phyloP scores from a whole-genome alignment of 2,797 vertebrate species.

The Tolypeutes matacus region DNA sequence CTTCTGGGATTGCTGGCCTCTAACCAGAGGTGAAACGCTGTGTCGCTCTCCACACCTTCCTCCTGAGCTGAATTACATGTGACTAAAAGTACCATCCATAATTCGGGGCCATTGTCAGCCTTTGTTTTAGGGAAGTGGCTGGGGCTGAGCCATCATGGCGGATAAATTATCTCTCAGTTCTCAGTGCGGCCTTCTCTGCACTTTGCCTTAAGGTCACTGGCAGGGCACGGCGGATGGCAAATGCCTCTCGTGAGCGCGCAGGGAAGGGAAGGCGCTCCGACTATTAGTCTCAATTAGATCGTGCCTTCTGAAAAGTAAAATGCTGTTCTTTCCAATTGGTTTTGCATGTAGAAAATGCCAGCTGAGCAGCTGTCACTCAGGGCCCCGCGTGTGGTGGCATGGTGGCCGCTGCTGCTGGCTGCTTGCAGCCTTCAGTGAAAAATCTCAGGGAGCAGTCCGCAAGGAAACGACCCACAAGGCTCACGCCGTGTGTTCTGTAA shows the following conservation, averaged over 20 bases:
- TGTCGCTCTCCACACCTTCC: constrained; percentile 60
- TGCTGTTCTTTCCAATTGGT: constrained; percentile 38
- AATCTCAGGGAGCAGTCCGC: constrained; percentile 52
- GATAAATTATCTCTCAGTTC: constrained; percentile 85
- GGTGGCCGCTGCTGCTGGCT: background rate
- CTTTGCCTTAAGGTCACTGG: constrained; percentile 84
- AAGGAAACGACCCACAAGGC: constrained; percentile 58
- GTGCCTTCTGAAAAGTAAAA: constrained; percentile 19
- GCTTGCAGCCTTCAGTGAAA: constrained; percentile 5
- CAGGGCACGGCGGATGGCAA: constrained; percentile 78
- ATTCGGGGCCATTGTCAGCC: constrained; percentile 84
- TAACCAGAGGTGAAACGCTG: constrained; percentile 72
- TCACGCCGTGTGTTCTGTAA: constrained; percentile 20
- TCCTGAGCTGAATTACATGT: constrained; percentile 60
- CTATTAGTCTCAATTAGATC: constrained; percentile 72
- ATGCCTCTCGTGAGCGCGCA: constrained; percentile 79
- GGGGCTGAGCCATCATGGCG: constrained; percentile 76
- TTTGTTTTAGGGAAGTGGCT: constrained; percentile 84
- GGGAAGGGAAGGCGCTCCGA: constrained; percentile 75
- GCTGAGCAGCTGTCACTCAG: background rate
- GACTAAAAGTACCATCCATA: constrained; percentile 80
- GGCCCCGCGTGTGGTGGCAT: background rate
- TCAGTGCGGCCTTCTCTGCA: constrained; percentile 84
- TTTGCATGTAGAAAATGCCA: background rate
- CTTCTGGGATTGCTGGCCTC: constrained; percentile 67